Base-by-base conservation (phyloP, 2,888 invertebrate genomes). In the Mayetiola destructor region DNA sequence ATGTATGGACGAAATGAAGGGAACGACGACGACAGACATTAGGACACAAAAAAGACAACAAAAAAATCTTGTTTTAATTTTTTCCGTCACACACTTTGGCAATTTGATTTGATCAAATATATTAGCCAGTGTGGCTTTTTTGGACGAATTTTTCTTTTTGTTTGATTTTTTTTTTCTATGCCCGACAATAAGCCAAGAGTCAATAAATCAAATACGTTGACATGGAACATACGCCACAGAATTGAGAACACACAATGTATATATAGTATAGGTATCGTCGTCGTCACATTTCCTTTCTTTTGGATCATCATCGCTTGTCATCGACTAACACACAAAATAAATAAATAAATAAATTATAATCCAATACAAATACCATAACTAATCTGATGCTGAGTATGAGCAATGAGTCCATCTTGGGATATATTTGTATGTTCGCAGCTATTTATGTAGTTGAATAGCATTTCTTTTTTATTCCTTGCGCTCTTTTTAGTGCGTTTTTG, bases 271-370 rank as follows among this genome's bases (percentile, higher is more conserved):
- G 37, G 9, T 14, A 4, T 5, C n/a, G 8, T 37, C n/a, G 8
- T 6, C n/a, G 37, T 14, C 8, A 16, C n/a, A n/a, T n/a, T n/a
- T n/a, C n/a, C n/a, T 12, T 37, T 14, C 14, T 37, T 20, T 20
- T 6, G 4, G n/a, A 6, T 27, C 23, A 23, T 48, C 48, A 14
- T 48, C 27, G 48, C 48, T 48, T 48, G 48, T 48, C 48, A 48
- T 27, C 48, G 48, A n/a, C 48, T 48, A 27, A 48, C 48, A 27
- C n/a, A 48, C 21, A 4, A 48, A 9, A 48, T 48, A 48, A 48
- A 48, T 48, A 48, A 48, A 48, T 48, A 48, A 48, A 48, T 48
- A 27, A 48, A 48, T 48, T 27, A 48, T 48, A 48, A 48, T 48
- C 48, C 27, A 27, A 23, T 27, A 48, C 48, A 48, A 48, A 48